phyloP scores from a whole-genome alignment of 1,140 invertebrate species.

The Euura saliciscinereae region DNA sequence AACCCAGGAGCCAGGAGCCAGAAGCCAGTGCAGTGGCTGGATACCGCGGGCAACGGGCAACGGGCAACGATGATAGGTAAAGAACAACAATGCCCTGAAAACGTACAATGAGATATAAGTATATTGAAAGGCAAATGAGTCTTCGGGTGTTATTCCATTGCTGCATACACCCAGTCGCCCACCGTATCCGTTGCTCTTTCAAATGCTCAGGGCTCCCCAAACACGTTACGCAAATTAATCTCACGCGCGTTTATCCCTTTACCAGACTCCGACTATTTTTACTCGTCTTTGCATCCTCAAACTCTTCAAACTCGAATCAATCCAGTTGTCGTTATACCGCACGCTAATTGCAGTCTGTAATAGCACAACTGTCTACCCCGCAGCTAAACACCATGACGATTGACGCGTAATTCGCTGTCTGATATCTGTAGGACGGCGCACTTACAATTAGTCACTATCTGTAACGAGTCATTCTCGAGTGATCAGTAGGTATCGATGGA shows the following conservation, averaged over 20 bases:
- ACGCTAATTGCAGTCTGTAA: too few relatives aligned
- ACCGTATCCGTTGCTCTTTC: constrained; percentile 31
- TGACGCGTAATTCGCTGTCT: too few relatives aligned
- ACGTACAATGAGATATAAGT: constrained; percentile 26
- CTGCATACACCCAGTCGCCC: constrained; percentile 11
- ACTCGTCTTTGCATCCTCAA: too few relatives aligned
- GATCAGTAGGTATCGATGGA: too few relatives aligned
- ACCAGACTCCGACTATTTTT: too few relatives aligned
- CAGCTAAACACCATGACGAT: too few relatives aligned
- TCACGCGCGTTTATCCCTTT: constrained; percentile 6
- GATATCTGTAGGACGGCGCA: too few relatives aligned
- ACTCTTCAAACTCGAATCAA: too few relatives aligned
- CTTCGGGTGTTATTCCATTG: constrained; percentile 26
- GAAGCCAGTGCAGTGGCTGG: not conserved
- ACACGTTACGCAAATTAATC: constrained; percentile 38
- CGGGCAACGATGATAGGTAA: not conserved
- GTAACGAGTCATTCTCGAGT: too few relatives aligned
- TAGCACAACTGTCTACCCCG: too few relatives aligned
- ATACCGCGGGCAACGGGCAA: not conserved
- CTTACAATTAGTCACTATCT: too few relatives aligned
- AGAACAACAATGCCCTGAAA: not conserved
- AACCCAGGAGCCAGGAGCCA: not conserved
- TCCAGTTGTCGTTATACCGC: too few relatives aligned
- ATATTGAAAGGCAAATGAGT: constrained; percentile 40
- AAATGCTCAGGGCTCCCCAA: constrained; percentile 20